Base-by-base conservation (phyloP, 2,888 invertebrate species). In the Willowsia nigromaculata region DNA sequence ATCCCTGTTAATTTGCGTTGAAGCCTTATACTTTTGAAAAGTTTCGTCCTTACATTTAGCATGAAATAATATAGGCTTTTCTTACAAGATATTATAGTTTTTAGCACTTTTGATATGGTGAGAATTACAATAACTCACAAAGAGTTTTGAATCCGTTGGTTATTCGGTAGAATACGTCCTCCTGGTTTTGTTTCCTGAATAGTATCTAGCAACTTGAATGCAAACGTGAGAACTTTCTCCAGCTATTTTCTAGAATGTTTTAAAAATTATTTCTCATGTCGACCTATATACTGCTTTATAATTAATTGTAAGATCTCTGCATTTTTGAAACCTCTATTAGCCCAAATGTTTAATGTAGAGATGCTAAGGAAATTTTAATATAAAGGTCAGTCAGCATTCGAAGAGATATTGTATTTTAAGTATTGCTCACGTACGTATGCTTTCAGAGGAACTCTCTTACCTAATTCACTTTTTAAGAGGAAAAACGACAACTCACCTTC, bases 61-160 rank as follows among this genome's bases (percentile, higher is more conserved):
- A 74, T 47, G 25, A 74, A 74, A 74, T n/a, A 74, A n/a, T 1
- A 50, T 27, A 74, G 43, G 74, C 47, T 27, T n/a, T 27, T 47
- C 74, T 37, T 37, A 37, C n/a, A 33, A 2, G 1, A 27, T 30
- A 40, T 71, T 13, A 47, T 50, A 7, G n/a, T 40, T 62, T 81
- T 74, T 85, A 85, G 85, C 85, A 85, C 85, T 85, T 85, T 62
- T 85, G 85, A 85, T 85, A 85, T 85, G 85, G 22, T 65, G 50
- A 71, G 37, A 71, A 82, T 82, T 62, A 82, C 37, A 71, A 74
- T 30, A 47, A 74, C 74, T 50, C 74, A n/a, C 68, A 68, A 50
- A 50, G 74, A 74, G 74, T 74, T 25, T 74, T 74, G 74, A 74
- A 74, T 74, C 74, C 74, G 74, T 56, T 40, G n/a, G 84, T 85